These are phyloP conservation scores for Campoletis raptor DNA, from an alignment of 2,888 invertebrate genomes.

Conservation along the genomic window DNA sequence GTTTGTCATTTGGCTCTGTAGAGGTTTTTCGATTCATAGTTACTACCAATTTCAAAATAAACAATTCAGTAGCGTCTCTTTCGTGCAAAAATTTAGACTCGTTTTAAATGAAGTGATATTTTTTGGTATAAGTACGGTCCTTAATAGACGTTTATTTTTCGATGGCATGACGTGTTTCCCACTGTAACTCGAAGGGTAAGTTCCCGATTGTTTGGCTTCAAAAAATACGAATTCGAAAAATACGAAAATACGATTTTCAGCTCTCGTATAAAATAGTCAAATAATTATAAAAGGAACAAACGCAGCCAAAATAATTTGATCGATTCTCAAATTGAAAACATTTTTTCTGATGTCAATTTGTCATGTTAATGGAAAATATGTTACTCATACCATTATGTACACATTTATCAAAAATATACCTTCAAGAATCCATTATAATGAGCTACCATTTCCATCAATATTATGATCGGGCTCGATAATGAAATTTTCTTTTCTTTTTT, in stretches of 20 bases:
- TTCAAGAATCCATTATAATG: neutral
- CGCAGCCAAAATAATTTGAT: neutral
- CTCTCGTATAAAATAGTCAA: neutral
- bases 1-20: neutral
- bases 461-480: neutral
- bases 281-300: neutral
- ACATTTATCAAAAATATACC: neutral
- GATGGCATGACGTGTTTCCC: too few species aligned
- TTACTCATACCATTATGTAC: neutral
- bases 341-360: neutral
- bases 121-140: neutral
- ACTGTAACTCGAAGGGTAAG: neutral
- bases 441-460: neutral
- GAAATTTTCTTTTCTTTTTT: neutral
- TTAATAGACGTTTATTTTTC: too few species aligned
- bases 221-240: neutral
- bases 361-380: neutral
- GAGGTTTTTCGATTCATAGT: neutral
- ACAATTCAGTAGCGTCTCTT: neutral
- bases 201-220: neutral
- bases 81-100: neutral
- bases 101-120: neutral
- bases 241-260: neutral
- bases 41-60: neutral
- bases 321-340: neutral